Evolutionary conservation across 2,888 invertebrate species (phyloP).

Genomic region (Luperina testacea): DNA sequence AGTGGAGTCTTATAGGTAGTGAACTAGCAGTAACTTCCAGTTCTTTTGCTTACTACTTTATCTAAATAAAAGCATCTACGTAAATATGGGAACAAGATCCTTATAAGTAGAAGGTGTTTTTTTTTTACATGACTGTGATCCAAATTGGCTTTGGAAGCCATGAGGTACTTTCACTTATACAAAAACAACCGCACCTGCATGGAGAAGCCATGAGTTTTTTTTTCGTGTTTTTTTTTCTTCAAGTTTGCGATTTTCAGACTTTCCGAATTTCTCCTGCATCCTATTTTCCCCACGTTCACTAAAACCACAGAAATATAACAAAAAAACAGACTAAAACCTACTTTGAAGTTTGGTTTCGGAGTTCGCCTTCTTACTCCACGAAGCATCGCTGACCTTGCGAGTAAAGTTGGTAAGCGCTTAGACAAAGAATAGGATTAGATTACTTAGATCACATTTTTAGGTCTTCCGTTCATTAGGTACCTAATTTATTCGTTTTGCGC

Average conservation of each 20-base stretch:
- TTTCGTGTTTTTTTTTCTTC: no score
- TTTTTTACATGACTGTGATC: background rate
- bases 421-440: background rate
- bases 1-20: no score
- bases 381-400: background rate
- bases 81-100: no score
- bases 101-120: no score
- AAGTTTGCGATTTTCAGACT: no score
- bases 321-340: background rate
- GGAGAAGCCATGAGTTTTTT: no score
- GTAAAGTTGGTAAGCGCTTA: background rate
- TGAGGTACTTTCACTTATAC: background rate
- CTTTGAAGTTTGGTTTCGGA: background rate
- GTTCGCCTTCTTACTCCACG: background rate
- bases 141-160: background rate
- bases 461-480: background rate
- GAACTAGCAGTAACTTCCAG: no score
- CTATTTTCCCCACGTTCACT: no score
- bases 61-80: no score
- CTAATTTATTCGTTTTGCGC: background rate
- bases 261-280: background rate
- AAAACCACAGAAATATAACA: no score
- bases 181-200: background rate
- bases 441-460: background rate
- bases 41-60: no score